Conservation (phyloP, 2,113 vertebrate genomes). For the Microcebus murinus region DNA sequence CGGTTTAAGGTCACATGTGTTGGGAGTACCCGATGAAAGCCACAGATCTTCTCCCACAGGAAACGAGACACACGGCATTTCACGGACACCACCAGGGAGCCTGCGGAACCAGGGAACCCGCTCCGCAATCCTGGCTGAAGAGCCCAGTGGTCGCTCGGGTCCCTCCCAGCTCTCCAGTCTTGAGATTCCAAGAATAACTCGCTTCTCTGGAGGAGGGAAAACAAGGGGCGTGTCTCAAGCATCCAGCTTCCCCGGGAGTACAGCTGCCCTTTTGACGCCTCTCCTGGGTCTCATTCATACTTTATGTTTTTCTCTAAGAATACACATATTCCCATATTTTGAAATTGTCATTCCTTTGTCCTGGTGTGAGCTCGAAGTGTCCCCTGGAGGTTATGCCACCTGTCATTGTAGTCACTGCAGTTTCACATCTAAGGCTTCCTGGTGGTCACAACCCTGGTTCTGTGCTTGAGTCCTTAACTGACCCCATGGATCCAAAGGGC, state of each 20-base stretch:
- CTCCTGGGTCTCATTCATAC: not conserved
- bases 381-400: not conserved
- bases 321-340: constrained; percentile 63
- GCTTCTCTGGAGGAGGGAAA: not conserved
- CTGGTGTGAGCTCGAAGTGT: not conserved
- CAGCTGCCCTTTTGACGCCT: not conserved
- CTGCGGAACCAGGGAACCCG: too few relatives aligned
- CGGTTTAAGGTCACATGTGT: not conserved
- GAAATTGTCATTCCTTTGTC: constrained; percentile 63
- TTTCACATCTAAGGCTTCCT: not conserved
- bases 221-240: accelerated
- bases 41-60: not conserved
- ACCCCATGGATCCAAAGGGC: not conserved
- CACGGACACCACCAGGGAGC: accelerated
- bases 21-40: not conserved
- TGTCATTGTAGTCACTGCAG: not conserved
- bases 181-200: not conserved
- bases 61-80: not conserved
- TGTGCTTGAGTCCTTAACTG: not conserved
- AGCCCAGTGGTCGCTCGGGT: not conserved
- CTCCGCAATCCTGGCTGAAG: not conserved
- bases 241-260: not conserved
- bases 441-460: not conserved
- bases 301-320: constrained; percentile 67
- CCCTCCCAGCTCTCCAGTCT: not conserved